These are phyloP conservation scores for Ceraclea dissimilis DNA, from an alignment of 2,888 invertebrate species.

Conservation along the genomic window DNA sequence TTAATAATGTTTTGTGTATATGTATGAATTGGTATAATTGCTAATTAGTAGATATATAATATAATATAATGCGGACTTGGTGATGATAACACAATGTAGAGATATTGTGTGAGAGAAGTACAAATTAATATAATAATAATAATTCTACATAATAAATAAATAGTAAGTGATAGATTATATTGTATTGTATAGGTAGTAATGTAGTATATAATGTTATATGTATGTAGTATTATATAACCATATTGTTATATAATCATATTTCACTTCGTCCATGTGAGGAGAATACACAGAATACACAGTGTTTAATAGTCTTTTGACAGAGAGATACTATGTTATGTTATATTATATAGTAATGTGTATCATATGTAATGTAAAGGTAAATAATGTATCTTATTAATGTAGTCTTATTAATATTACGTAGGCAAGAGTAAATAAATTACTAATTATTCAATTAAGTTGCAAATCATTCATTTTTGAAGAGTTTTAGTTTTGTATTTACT, in stretches of 20 bases:
- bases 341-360: not conserved
- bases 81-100: not conserved
- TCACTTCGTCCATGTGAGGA: slow-evolving; percentile 26
- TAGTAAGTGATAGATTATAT: not conserved
- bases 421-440: too few species aligned
- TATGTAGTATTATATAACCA: not conserved
- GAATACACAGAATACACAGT: not conserved
- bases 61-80: too few species aligned
- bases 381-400: not conserved
- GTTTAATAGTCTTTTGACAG: slow-evolving; percentile 20
- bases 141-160: slow-evolving; percentile 14
- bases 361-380: too few species aligned
- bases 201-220: not conserved
- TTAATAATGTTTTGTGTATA: too few species aligned
- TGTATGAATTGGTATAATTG: too few species aligned
- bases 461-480: too few species aligned
- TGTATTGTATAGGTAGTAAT: too few species aligned
- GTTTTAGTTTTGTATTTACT: slow-evolving; percentile 1
- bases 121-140: slow-evolving; percentile 34
- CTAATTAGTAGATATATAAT: too few species aligned
- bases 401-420: too few species aligned
- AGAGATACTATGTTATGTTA: not conserved
- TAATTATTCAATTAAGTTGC: too few species aligned
- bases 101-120: slow-evolving; percentile 38
- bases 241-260: slow-evolving; percentile 16